Conservation (phyloP, 2,888 invertebrate species). For the Brachypalpus laphriformis region DNA sequence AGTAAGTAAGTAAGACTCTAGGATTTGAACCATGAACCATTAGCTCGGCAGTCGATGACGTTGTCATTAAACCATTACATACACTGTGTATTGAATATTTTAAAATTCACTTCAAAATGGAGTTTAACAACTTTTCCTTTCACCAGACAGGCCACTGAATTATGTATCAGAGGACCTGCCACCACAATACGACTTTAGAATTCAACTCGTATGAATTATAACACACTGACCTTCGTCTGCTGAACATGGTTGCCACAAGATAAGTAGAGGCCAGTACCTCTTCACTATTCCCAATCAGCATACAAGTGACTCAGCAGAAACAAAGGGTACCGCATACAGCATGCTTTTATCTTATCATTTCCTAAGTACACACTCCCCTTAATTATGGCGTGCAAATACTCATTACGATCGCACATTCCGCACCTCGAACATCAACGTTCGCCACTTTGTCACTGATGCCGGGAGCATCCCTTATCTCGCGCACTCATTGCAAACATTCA, state of each 20-base stretch:
- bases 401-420: slow-evolving; percentile 69
- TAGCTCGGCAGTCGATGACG: no score
- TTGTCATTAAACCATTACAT: no score
- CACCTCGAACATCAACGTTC: slow-evolving; percentile 48
- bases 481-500: slow-evolving; percentile 73
- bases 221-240: no score
- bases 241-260: neutral
- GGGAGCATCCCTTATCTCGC: slow-evolving; percentile 70
- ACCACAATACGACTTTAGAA: no score
- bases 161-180: no score
- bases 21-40: no score
- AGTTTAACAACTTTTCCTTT: no score
- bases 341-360: slow-evolving; percentile 64
- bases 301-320: neutral
- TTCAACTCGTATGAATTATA: no score
- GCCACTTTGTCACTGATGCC: slow-evolving; percentile 47
- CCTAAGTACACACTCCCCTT: slow-evolving; percentile 67
- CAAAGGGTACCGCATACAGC: neutral
- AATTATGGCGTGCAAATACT: slow-evolving; percentile 73
- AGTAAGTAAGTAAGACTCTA: no score
- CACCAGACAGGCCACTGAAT: no score
- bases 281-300: neutral
- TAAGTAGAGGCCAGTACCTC: neutral
- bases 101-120: no score
- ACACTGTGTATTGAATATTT: no score